Evolutionary conservation across 2,888 invertebrate genomes (phyloP).

Genomic region (Miltochrista miniata): DNA sequence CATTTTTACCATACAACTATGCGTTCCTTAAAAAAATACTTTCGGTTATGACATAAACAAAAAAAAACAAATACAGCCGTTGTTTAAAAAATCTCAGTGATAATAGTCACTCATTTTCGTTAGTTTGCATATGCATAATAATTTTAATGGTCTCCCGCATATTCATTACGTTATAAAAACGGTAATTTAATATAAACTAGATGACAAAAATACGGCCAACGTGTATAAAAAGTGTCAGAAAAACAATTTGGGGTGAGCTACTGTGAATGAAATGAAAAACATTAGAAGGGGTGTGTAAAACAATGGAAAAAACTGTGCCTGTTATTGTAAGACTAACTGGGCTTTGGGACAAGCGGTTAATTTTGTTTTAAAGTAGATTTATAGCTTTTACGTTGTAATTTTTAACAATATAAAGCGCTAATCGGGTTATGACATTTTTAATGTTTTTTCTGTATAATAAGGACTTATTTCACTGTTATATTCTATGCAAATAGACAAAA

Average conservation of each 20-base stretch:
- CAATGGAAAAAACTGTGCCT: constrained; percentile 65
- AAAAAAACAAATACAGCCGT: constrained; percentile 36
- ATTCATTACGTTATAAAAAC: constrained; percentile 77
- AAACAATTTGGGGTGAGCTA: constrained; percentile 60
- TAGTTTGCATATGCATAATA: constrained; percentile 62
- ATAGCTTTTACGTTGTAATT: constrained; percentile 46
- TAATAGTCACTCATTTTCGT: constrained; percentile 73
- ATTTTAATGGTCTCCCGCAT: constrained; percentile 70
- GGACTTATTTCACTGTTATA: not conserved
- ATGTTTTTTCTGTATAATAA: not conserved
- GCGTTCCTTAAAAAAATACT: no score
- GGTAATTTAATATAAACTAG: constrained; percentile 83
- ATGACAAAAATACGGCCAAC: constrained; percentile 78
- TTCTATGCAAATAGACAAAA: no score
- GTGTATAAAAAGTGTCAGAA: constrained; percentile 64
- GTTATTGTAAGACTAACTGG: constrained; percentile 69
- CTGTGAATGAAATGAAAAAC: constrained; percentile 54
- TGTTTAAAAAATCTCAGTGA: constrained; percentile 47
- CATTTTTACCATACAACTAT: no score
- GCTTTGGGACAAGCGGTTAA: constrained; percentile 74
- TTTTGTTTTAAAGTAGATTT: constrained; percentile 71
- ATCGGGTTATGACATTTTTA: constrained; percentile 5
- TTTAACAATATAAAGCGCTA: constrained; percentile 16
- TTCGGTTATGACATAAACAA: no score
- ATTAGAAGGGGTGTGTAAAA: constrained; percentile 67